Evolutionary conservation across 2,888 invertebrate species (phyloP), one percentile per base, ranked within the genome.

Genomic region (Drosophila picticornis): DNA sequence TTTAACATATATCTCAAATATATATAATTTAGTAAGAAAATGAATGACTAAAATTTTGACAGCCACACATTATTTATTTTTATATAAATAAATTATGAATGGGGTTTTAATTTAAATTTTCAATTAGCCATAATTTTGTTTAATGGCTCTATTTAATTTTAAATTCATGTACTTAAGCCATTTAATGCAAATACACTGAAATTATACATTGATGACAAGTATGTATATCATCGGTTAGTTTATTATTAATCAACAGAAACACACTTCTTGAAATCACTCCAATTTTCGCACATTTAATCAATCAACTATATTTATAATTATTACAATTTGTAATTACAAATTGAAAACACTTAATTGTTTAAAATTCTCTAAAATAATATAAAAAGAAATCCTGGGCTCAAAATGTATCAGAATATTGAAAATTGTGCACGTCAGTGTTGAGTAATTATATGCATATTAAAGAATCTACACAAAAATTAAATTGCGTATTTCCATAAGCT

Each of bases 251-350:
- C 31, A 51, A 19, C 29, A 27, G 0, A 29, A 3, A 25, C n/a
- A 27, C 7, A 16, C 3, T 27, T 43, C 32, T 51, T 13, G 27
- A 38, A 52, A 40, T 43, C 22, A 50, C 43, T 60, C 34, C 48
- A 56, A 38, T 29, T 32, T 38, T 16, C 40, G 36, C 75, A 58
- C 25, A 46, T 43, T 70, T 46, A 51, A 68, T 52, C 55, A 62
- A 64, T 67, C 61, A 72, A 46, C 50, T 31, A 38, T 70, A 62
- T 50, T 43, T 31, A 34, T 22, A 46, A 65, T 58, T 31, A 29
- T 25, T 34, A 16, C 5, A 40, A 40, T n/a, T 40, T 40, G 40
- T 40, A 40, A 40, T n/a, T 40, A 40, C 7, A 11, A 10, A 43
- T 9, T 19, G 7, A 43, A 22, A 9, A 9, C 4, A 1, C 5